Percentiles rank a stretch among this genome's conserved stretches.
phyloP scores from a whole-genome alignment of 2,797 vertebrate species.

The Hyperoplus immaculatus region DNA sequence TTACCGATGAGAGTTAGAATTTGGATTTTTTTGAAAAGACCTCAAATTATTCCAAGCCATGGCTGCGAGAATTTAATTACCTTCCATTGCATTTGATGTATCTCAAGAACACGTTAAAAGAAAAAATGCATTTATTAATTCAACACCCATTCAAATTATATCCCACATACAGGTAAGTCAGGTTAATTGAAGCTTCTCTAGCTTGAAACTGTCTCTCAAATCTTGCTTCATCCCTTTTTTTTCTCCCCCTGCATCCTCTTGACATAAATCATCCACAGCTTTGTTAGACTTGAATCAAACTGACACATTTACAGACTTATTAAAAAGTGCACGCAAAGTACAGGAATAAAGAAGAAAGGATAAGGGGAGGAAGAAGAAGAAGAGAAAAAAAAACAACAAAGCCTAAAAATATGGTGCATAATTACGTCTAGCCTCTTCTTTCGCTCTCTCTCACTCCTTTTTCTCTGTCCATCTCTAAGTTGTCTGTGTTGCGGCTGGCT shows the following conservation, averaged over 20 bases:
- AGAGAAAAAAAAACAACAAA: constrained; percentile 64
- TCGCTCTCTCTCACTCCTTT: constrained; percentile 47
- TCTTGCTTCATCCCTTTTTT: constrained; percentile 62
- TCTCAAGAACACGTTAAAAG: constrained; percentile 73
- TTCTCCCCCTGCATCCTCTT: constrained; percentile 60
- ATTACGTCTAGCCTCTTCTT: constrained; percentile 64
- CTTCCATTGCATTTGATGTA: constrained; percentile 73
- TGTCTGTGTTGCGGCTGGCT: constrained; percentile 60
- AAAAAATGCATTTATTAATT: constrained; percentile 71
- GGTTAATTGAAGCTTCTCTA: constrained; percentile 78
- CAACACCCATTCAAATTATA: constrained; percentile 74
- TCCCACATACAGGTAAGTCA: constrained; percentile 65
- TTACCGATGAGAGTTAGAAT: constrained; percentile 41
- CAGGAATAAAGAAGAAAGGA: constrained; percentile 56
- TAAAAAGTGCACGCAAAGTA: constrained; percentile 77
- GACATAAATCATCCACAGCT: constrained; percentile 79
- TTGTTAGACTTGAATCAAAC: constrained; percentile 82
- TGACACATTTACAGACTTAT: constrained; percentile 79
- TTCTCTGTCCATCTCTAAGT: constrained; percentile 68
- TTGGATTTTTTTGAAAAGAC: constrained; percentile 47
- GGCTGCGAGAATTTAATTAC: constrained; percentile 64
- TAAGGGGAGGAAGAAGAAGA: constrained; percentile 16
- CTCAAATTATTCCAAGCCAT: constrained; percentile 59
- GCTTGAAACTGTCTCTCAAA: constrained; percentile 76
- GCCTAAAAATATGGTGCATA: constrained; percentile 72